phyloP scores from a whole-genome alignment of 2,797 vertebrate species.

The Megaceryle alcyon region DNA sequence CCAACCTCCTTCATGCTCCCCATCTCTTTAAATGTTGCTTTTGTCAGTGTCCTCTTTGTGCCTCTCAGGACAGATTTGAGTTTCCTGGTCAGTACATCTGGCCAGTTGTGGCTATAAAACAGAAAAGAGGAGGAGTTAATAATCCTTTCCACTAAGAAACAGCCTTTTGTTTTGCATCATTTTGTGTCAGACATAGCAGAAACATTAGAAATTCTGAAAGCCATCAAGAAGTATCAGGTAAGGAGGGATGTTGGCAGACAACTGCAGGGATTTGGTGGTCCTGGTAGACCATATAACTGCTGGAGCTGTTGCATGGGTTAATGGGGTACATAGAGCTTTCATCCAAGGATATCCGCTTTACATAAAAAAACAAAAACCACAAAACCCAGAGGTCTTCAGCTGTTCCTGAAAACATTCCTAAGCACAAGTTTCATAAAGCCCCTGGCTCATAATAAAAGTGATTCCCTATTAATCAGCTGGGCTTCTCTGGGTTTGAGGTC shows the following conservation, averaged over 20 bases:
- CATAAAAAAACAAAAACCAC: no score
- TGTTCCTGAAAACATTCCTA: background rate
- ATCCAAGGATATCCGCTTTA: background rate
- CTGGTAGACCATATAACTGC: background rate
- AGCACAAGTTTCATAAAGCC: background rate
- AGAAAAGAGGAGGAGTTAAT: background rate
- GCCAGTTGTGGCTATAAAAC: slow-evolving; percentile 64
- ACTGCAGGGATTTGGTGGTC: background rate
- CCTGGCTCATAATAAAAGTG: background rate
- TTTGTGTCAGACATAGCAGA: background rate
- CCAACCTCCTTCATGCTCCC: background rate
- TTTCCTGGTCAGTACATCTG: slow-evolving; percentile 62
- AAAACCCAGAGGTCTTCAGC: background rate
- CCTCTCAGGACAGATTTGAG: slow-evolving; percentile 59
- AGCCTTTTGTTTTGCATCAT: background rate
- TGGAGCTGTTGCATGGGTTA: background rate
- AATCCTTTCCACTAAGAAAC: background rate
- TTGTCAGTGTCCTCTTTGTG: background rate
- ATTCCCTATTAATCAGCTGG: background rate
- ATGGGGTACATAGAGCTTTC: background rate
- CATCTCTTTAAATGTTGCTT: background rate
- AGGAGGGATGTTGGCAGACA: background rate
- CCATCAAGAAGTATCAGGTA: background rate
- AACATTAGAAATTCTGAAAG: background rate
- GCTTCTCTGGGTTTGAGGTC: background rate